These are phyloP conservation scores for Tyrannus savana DNA, from an alignment of 2,113 vertebrate species.

Conservation along the genomic window DNA sequence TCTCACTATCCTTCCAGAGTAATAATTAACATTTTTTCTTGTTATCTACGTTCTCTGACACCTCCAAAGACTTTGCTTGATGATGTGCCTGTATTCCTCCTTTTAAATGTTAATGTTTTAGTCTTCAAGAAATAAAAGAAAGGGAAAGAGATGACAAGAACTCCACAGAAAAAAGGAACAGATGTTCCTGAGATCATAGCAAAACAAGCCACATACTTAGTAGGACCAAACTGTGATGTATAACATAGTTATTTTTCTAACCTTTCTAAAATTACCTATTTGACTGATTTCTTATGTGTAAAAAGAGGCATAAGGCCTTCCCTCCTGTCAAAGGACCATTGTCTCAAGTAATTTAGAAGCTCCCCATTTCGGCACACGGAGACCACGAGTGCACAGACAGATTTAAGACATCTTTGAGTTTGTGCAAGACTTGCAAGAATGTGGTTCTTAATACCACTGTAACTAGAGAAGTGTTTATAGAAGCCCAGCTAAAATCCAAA, in stretches of 20 bases:
- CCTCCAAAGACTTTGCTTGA: background rate
- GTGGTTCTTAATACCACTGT: background rate
- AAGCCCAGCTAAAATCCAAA: background rate
- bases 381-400: background rate
- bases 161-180: background rate
- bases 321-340: background rate
- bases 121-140: background rate
- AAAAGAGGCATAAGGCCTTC: slow-evolving; percentile 7
- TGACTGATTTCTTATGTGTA: slow-evolving; percentile 58
- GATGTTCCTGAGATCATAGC: slow-evolving; percentile 33
- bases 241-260: background rate
- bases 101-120: background rate
- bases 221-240: background rate
- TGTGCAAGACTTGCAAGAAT: background rate
- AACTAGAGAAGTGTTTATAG: background rate
- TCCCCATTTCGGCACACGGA: background rate
- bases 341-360: slow-evolving; percentile 11
- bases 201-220: slow-evolving; percentile 5
- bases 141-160: background rate
- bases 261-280: slow-evolving; percentile 45
- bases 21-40: background rate
- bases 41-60: background rate
- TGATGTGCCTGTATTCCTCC: background rate
- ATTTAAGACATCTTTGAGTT: slow-evolving; percentile 1
- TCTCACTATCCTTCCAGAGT: background rate